Conservation (phyloP, 2,797 vertebrate genomes). For the Lepilemur septentrionalis region DNA sequence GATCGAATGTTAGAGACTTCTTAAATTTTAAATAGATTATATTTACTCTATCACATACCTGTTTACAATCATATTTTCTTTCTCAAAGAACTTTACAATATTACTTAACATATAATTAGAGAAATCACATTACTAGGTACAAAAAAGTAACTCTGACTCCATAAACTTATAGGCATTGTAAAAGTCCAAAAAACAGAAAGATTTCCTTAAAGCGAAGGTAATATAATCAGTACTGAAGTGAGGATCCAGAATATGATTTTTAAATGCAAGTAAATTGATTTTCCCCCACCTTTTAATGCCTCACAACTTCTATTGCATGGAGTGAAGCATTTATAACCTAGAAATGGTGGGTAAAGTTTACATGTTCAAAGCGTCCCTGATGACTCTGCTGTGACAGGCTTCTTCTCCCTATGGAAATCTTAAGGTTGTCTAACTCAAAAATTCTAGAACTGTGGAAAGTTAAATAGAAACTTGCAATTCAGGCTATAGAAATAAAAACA, state of each 20-base stretch:
- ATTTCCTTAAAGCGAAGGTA: background rate
- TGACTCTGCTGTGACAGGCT: background rate
- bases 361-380: conserved; percentile 7
- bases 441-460: conserved; percentile 48
- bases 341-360: conserved; percentile 12
- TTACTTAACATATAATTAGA: background rate
- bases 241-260: background rate
- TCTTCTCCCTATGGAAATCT: conserved; percentile 33
- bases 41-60: background rate
- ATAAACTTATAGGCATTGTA: background rate
- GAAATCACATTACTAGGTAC: background rate
- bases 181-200: background rate
- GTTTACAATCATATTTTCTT: background rate
- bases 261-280: background rate
- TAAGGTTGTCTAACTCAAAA: conserved; percentile 1
- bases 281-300: background rate
- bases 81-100: background rate
- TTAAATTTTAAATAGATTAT: background rate
- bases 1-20: background rate
- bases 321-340: background rate
- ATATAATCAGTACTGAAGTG: background rate
- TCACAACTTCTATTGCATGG: background rate
- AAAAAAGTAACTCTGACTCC: background rate
- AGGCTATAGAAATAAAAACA: conserved; percentile 50
- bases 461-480: conserved; percentile 56